phyloP scores from a whole-genome alignment of 2,888 invertebrate genomes.

The Hyles lineata region DNA sequence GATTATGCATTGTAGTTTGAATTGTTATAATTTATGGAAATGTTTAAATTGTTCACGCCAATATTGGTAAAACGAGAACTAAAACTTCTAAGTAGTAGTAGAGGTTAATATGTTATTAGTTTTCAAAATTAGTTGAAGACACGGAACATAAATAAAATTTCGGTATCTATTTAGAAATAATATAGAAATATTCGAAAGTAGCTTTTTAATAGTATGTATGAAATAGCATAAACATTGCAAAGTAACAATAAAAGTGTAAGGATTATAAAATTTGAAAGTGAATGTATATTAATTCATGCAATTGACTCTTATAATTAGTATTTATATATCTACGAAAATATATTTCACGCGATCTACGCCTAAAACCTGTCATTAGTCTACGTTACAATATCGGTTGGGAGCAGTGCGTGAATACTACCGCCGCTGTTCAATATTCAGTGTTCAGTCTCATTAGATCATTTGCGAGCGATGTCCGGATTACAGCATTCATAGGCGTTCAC shows the following conservation, averaged over 20 bases:
- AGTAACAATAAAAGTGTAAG: neutral
- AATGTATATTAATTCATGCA: neutral
- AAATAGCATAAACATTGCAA: neutral
- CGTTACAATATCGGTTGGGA: neutral
- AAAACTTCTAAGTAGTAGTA: too few species aligned
- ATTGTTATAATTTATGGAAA: too few species aligned
- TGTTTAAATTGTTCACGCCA: too few species aligned
- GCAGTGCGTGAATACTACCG: neutral
- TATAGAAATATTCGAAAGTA: neutral
- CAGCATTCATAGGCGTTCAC: constrained; percentile 42
- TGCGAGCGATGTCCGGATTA: constrained; percentile 41
- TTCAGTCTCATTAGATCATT: neutral
- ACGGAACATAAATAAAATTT: too few species aligned
- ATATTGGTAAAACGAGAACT: too few species aligned
- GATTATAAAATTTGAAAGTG: neutral
- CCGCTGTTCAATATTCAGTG: neutral
- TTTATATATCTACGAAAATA: neutral
- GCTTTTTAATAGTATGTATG: neutral
- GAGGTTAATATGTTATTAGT: too few species aligned
- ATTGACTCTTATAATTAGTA: neutral
- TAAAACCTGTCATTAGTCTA: too few species aligned
- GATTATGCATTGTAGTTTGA: too few species aligned
- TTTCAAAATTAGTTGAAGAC: too few species aligned
- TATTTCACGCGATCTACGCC: neutral
- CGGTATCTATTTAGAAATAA: too few species aligned